These are phyloP conservation scores for Melanotaenia duboulayi DNA, from an alignment of 2,113 vertebrate species.

Conservation along the genomic window DNA sequence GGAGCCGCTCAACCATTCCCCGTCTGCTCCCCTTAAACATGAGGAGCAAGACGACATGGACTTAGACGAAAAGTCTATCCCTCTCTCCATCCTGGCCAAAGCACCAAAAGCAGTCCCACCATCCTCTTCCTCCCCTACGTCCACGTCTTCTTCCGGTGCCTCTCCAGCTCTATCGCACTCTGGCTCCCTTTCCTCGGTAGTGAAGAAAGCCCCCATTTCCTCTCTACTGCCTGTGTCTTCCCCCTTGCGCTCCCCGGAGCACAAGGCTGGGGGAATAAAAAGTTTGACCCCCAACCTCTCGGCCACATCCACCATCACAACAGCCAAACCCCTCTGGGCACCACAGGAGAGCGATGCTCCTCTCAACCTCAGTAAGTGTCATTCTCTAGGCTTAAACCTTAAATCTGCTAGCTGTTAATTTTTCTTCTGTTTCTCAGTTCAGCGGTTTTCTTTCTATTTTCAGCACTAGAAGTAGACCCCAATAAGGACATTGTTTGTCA, in stretches of 20 bases:
- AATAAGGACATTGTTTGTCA: constrained; percentile 92
- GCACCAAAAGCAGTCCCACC: constrained; percentile 54
- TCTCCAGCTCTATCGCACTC: constrained; percentile 81
- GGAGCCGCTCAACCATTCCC: constrained; percentile 38
- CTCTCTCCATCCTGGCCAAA: constrained; percentile 69
- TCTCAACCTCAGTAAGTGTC: constrained; percentile 94
- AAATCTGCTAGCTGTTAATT: not conserved
- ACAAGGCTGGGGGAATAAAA: constrained; percentile 81
- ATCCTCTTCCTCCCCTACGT: constrained; percentile 57
- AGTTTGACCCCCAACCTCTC: constrained; percentile 64
- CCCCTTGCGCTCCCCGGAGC: constrained; percentile 85
- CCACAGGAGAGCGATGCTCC: constrained; percentile 92
- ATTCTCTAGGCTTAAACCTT: not conserved
- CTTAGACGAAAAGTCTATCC: constrained; percentile 69
- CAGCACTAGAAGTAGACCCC: constrained; percentile 90
- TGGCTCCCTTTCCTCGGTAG: constrained; percentile 84
- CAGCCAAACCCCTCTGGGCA: constrained; percentile 83
- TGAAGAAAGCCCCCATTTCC: constrained; percentile 89
- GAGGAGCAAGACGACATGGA: constrained; percentile 72
- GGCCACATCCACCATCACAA: constrained; percentile 6
- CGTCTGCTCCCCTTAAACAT: constrained; percentile 58
- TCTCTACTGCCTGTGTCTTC: constrained; percentile 86
- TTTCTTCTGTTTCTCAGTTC: not conserved
- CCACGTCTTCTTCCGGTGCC: constrained; percentile 71
- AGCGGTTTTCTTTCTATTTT: constrained; percentile 25